A percentile compares a stretch with the other conserved stretches of the same genome.
Evolutionary conservation across 2,888 invertebrate genomes (phyloP).

Genomic region (Blera fallax): DNA sequence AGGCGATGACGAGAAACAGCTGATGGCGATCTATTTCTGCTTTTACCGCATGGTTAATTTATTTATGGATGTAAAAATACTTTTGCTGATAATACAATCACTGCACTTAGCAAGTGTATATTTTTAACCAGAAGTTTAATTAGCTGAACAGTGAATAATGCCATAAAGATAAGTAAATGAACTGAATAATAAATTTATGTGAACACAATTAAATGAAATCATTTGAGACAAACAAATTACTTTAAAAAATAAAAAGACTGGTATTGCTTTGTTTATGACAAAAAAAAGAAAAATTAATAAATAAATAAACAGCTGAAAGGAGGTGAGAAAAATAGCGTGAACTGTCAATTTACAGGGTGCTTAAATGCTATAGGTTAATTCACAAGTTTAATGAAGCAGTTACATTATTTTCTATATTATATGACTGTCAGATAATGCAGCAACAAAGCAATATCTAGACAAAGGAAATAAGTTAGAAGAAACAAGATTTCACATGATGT

Average conservation of each 20-base stretch:
- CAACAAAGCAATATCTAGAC: no score
- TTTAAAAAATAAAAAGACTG: no score
- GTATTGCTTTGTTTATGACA: no score
- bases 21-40: conserved; percentile 29
- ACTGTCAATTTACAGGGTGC: neutral
- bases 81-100: conserved; percentile 36
- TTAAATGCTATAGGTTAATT: neutral
- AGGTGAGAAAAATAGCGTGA: neutral
- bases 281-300: neutral
- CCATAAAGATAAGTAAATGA: no score
- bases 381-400: neutral
- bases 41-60: neutral
- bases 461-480: no score
- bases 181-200: no score
- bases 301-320: conserved; percentile 3
- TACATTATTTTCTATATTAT: no score
- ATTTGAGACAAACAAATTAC: no score
- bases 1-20: neutral
- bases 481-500: no score
- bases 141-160: neutral
- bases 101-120: neutral
- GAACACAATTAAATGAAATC: no score
- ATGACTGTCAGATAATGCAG: no score
- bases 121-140: neutral
- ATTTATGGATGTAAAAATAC: neutral